phyloP scores from a whole-genome alignment of 2,797 vertebrate genomes.

The Limnodromus scolopaceus region DNA sequence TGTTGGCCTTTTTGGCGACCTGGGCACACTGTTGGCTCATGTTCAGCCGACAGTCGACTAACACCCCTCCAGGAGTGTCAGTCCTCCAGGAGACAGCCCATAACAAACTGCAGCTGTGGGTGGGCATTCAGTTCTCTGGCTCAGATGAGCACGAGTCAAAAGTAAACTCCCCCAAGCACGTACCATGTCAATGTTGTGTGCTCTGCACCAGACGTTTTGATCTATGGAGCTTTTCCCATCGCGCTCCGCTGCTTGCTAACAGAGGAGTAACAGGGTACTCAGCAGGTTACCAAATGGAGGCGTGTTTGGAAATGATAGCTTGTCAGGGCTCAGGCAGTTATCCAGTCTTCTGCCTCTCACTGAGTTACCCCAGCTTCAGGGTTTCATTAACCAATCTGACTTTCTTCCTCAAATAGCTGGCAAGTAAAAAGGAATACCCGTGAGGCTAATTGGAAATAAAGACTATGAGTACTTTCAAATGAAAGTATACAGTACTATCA shows the following conservation, averaged over 20 bases:
- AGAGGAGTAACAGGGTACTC: background rate
- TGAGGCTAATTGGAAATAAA: background rate
- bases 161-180: fast-evolving
- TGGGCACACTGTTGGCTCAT: no score
- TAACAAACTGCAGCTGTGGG: fast-evolving
- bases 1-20: no score
- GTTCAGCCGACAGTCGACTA: no score
- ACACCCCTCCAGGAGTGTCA: no score
- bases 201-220: background rate
- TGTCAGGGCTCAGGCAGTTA: background rate
- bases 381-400: background rate
- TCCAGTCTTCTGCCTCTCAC: background rate
- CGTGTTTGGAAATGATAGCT: background rate
- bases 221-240: fast-evolving
- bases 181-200: fast-evolving
- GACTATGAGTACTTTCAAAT: fast-evolving
- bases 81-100: background rate
- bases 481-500: background rate
- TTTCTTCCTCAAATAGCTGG: background rate
- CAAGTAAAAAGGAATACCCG: background rate
- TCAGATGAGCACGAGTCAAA: fast-evolving
- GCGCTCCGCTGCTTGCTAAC: fast-evolving
- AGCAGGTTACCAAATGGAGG: background rate
- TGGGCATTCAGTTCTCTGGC: background rate
- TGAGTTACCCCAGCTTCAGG: background rate